phyloP scores from a whole-genome alignment of 2,113 vertebrate genomes.

The Salvator merianae region DNA sequence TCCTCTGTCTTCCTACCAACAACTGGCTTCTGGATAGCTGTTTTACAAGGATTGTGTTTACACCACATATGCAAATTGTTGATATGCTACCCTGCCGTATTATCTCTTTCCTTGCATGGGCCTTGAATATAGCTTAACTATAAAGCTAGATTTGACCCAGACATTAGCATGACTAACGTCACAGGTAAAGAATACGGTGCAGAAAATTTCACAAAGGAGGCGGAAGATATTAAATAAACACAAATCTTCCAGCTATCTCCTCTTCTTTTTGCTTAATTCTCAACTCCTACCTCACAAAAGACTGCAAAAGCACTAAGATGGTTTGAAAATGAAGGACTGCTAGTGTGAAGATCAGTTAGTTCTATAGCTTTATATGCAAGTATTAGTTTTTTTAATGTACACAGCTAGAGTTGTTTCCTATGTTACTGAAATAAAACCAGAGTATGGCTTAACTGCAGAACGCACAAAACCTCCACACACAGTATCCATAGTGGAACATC shows the following conservation, averaged over 20 bases:
- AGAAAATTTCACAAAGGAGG: background rate
- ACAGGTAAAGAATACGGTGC: background rate
- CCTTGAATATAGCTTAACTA: background rate
- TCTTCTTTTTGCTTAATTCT: background rate
- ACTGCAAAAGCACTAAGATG: background rate
- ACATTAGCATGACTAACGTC: background rate
- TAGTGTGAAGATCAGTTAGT: background rate
- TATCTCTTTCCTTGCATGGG: background rate
- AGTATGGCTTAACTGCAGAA: background rate
- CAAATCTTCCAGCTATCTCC: background rate
- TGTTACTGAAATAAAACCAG: slow-evolving; percentile 21
- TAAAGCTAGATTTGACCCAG: background rate
- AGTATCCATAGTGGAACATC: background rate
- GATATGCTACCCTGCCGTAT: background rate
- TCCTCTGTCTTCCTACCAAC: background rate
- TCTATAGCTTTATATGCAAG: background rate
- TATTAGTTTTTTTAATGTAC: slow-evolving; percentile 19
- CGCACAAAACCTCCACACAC: background rate
- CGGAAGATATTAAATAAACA: background rate
- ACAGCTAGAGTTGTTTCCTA: background rate
- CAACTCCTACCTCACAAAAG: too few species aligned
- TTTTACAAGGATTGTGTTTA: background rate
- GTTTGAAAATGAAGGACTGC: background rate
- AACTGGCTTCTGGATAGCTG: background rate
- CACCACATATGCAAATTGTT: background rate